Conservation (phyloP, 2,797 vertebrate species). For the Leuciscus waleckii region DNA sequence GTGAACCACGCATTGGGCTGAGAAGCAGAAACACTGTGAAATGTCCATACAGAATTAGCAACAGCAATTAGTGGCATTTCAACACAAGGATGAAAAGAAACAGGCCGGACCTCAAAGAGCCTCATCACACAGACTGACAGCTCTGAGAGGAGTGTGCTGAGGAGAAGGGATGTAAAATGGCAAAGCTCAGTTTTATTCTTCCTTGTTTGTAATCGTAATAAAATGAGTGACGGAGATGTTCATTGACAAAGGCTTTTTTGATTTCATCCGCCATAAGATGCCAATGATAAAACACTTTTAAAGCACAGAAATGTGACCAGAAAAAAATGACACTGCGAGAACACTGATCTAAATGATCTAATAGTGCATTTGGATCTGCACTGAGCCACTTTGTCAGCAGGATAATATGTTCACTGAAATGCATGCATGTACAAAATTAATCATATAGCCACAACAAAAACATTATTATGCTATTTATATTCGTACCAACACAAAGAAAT, state of each 20-base stretch:
- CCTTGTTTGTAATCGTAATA: constrained; percentile 15
- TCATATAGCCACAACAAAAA: not conserved
- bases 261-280: not conserved
- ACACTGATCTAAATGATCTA: not conserved
- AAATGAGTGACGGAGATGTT: not conserved
- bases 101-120: constrained; percentile 58
- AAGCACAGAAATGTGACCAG: not conserved
- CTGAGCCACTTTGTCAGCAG: not conserved
- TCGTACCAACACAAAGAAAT: not conserved
- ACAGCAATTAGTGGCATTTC: constrained; percentile 67
- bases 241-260: not conserved
- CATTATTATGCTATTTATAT: not conserved
- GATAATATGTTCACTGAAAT: not conserved
- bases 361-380: not conserved
- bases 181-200: constrained; percentile 23
- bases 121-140: constrained; percentile 49
- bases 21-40: constrained; percentile 63
- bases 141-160: constrained; percentile 29
- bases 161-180: constrained; percentile 6
- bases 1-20: constrained; percentile 63
- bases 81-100: constrained; percentile 61
- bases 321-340: not conserved
- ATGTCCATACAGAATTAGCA: constrained; percentile 69
- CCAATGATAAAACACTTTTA: not conserved
- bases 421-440: not conserved